phyloP scores from a whole-genome alignment of 1,140 invertebrate genomes.

The Zophobas atratus region DNA sequence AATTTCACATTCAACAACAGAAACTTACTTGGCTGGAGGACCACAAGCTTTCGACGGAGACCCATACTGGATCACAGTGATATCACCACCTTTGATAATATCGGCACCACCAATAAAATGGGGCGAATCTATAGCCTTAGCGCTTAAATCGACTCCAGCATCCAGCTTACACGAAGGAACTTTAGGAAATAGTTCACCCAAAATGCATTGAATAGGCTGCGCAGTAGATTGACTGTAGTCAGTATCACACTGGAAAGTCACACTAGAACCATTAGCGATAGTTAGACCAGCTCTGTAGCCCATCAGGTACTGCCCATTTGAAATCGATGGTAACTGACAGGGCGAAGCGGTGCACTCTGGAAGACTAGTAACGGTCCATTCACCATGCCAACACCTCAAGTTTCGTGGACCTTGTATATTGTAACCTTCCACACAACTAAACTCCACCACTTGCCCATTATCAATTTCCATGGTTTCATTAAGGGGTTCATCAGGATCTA shows the following conservation, averaged over 20 bases:
- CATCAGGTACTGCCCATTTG: constrained; percentile 81
- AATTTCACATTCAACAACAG: neutral
- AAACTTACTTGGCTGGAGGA: constrained; percentile 75
- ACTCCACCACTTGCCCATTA: constrained; percentile 77
- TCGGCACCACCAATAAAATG: constrained; percentile 76
- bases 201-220: constrained; percentile 75
- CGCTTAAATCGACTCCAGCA: constrained; percentile 34
- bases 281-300: constrained; percentile 84
- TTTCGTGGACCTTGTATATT: constrained; percentile 79
- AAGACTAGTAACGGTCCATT: constrained; percentile 81
- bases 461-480: constrained; percentile 73
- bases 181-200: constrained; percentile 77
- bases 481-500: constrained; percentile 64
- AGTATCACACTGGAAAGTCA: constrained; percentile 78
- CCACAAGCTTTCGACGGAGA: constrained; percentile 74
- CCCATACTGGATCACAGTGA: constrained; percentile 73
- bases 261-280: constrained; percentile 83
- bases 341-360: constrained; percentile 86
- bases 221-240: constrained; percentile 71
- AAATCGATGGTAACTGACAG: constrained; percentile 81
- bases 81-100: constrained; percentile 77
- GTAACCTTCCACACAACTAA: constrained; percentile 79
- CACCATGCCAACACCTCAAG: constrained; percentile 83
- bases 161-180: constrained; percentile 71
- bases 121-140: constrained; percentile 55